Evolutionary conservation across 92 coral and sea anemone genomes (phyloP), one percentile per base, ranked within the genome.

Genomic region (Anthopleura xanthogrammica): DNA sequence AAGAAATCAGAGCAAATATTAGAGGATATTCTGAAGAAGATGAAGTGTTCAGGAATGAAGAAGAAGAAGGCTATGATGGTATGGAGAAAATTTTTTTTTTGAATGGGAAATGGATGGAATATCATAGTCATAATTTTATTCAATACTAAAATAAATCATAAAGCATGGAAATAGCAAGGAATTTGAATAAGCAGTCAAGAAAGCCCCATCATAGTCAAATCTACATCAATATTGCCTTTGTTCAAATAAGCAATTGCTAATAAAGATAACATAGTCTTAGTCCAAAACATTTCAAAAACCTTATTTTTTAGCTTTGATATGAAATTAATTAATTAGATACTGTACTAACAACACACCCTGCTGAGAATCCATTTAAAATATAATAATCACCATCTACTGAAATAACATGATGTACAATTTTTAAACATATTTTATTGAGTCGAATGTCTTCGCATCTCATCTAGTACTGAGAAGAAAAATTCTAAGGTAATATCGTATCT

Each of bases 1-100:
- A 77, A 79, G 82, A 86, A 77, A 76, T 91, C 36, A 70, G 43
- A 16, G 52, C 87, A 12, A 40, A 83, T n/a, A 73, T 36, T 23
- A 78, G 83, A 48, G 81, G 68, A 65, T 79, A 79, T 52, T 86
- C 81, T 4, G 98, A 89, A 52, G 97, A 93, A 60, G 97, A 93
- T 60, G 98, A 94, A 52, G 98, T 94, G 24, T 94, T 94, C 68
- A 79, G 91, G 52, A 88, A 86, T 72, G 91, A 83, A 40, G 95
- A 83, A 40, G 95, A 91, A 70, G 90, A 86, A 71, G 97, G 93
- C 13, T 93, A 80, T 89, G 97, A 93, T 84, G 98, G 98, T 94
- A 89, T 17, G 66, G 10, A 40, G 12, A 29, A 68, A 20, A n/a
- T 6, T 29, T 7, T 68, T n/a, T 36, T 23, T 1, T 9, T 68